Base-by-base conservation (phyloP, 2,888 invertebrate genomes). In the Lithophane leautieri region DNA sequence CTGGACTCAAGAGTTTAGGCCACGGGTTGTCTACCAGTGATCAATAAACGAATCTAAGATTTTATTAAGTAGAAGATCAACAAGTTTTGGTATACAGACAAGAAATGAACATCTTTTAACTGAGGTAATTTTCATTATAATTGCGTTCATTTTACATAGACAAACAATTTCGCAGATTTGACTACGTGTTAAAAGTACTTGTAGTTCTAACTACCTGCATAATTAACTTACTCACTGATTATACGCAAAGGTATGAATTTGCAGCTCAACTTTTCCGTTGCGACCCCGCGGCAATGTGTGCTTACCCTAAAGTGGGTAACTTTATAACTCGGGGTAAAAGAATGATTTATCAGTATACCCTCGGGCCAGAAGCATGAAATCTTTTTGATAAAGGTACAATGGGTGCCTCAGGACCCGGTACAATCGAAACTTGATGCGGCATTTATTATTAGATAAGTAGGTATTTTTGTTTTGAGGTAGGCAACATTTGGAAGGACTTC, bases 281-380 rank as follows among this genome's bases (percentile, higher is more conserved):
- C 56, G 28, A 34, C 14, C 12, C 22, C 34, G 12, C 22, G 67
- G 14, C 56, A 22, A 25, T 83, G 78, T 78, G 65, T 42, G 65
- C 60, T 54, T 54, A 65, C 60, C 82, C 25, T 82, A 61, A 65
- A 70, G 73, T 66, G 68, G 44, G 61, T 75, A 84, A 87, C 86
- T 87, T 87, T 82, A 73, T 78, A 84, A 82, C 84, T 83, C 58
- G 60, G 61, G 58, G 74, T 73, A 78, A 73, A 71, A 83, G 71
- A 84, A 88, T 88, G 87, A 88, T 88, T 88, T 88, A 88, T 87
- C 72, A 74, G 78, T 56, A 47, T 67, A 61, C 84, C 89, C 89
- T 72, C 19, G 68, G 82, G 89, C 22, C 40, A 40, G 70, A 70
- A 78, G 88, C 70, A 79, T 82, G 81, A 76, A 84, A 83, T 88